Percentiles rank a stretch among this genome's conserved stretches.
phyloP scores from a whole-genome alignment of 2,113 vertebrate genomes.

The Pampusana beccarii region DNA sequence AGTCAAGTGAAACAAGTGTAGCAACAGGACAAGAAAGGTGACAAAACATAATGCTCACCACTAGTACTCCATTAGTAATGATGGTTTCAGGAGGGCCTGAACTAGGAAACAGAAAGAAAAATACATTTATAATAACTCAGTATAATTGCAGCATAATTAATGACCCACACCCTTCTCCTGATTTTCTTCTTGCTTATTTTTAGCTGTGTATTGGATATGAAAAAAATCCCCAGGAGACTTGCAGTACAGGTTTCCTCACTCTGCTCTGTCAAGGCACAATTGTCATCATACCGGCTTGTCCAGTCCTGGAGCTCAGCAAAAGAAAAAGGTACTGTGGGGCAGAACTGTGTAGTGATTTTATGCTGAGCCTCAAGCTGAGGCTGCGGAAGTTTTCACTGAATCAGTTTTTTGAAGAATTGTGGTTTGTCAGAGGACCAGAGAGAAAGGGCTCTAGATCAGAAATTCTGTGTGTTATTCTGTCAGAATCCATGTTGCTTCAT shows the following conservation, averaged over 20 bases:
- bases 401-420: background rate
- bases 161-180: background rate
- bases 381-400: background rate
- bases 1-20: background rate
- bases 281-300: background rate
- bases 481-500: background rate
- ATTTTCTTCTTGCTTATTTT: constrained; percentile 5
- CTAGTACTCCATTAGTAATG: constrained; percentile 71
- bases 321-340: background rate
- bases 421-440: background rate
- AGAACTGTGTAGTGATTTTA: background rate
- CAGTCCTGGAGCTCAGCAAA: background rate
- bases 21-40: constrained; percentile 10
- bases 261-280: background rate
- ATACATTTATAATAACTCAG: constrained; percentile 1
- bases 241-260: background rate
- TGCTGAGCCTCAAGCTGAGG: background rate
- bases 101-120: constrained; percentile 58
- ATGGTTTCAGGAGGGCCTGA: constrained; percentile 64
- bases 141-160: background rate
- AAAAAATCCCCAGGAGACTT: background rate
- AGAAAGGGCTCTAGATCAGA: background rate
- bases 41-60: constrained; percentile 56
- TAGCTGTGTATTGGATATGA: background rate
- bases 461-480: background rate